A percentile compares a stretch with the other conserved stretches of the same genome.
These are phyloP conservation scores for Periophthalmus magnuspinnatus DNA, from an alignment of 2,797 vertebrate species.

Conservation along the genomic window DNA sequence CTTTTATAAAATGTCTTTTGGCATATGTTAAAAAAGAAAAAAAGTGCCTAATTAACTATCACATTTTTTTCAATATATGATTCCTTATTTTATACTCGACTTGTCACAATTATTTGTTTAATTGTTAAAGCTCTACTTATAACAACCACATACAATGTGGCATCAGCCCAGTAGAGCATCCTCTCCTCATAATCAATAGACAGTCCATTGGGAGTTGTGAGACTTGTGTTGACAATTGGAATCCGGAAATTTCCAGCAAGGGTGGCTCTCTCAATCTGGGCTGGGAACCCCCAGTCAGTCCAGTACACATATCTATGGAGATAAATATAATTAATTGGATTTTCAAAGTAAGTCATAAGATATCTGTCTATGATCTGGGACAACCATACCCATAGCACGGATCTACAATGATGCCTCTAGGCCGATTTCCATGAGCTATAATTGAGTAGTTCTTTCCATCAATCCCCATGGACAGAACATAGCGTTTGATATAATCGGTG, in stretches of 20 bases:
- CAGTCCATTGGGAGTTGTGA: constrained; percentile 87
- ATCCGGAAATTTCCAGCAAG: constrained; percentile 88
- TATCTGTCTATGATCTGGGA: background rate
- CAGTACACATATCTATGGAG: constrained; percentile 89
- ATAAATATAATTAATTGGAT: constrained; percentile 5
- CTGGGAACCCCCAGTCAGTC: constrained; percentile 88
- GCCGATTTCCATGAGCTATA: constrained; percentile 80
- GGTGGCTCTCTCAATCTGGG: constrained; percentile 91
- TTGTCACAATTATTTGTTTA: too few relatives aligned
- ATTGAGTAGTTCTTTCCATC: constrained; percentile 83
- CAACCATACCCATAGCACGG: constrained; percentile 88
- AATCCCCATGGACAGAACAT: constrained; percentile 84
- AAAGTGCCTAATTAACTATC: too few relatives aligned
- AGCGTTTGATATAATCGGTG: constrained; percentile 83
- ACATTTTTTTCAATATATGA: too few relatives aligned
- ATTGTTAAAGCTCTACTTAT: background rate
- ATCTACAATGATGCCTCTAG: constrained; percentile 86
- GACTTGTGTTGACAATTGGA: constrained; percentile 81
- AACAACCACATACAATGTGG: constrained; percentile 77
- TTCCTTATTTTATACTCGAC: too few relatives aligned
- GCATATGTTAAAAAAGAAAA: too few relatives aligned
- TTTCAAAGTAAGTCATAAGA: background rate
- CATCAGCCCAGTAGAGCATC: constrained; percentile 91
- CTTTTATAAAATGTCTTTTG: too few relatives aligned
- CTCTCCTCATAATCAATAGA: constrained; percentile 88